Conservation (phyloP, 1,140 invertebrate species). For the Littorina saxatilis region DNA sequence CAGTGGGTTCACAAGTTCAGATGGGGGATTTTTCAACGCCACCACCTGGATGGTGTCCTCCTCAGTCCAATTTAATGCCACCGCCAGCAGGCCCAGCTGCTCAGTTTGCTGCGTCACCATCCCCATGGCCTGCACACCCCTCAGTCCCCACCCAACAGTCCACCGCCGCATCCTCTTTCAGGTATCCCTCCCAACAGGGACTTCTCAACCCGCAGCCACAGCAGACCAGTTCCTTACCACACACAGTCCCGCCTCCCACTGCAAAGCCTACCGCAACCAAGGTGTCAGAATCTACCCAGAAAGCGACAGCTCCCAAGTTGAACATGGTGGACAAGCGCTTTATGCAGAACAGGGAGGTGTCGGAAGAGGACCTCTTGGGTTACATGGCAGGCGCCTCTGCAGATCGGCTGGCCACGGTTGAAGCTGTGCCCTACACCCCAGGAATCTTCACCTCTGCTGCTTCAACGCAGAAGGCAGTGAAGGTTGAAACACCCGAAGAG, state of each 20-base stretch:
- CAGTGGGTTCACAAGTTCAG: too few relatives aligned
- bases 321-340: slow-evolving; percentile 39
- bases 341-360: slow-evolving; percentile 33
- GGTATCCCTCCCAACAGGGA: slow-evolving; percentile 32
- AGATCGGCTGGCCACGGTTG: background rate
- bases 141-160: background rate
- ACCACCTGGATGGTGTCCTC: background rate
- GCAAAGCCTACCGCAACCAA: background rate
- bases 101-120: background rate
- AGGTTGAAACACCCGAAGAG: too few relatives aligned
- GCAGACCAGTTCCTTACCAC: background rate
- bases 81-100: background rate
- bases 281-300: too few relatives aligned
- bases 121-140: background rate
- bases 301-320: slow-evolving; percentile 2
- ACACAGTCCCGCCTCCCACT: background rate
- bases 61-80: background rate
- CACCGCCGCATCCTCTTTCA: background rate
- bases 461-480: too few relatives aligned
- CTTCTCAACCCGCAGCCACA: background rate
- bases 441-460: slow-evolving; percentile 8
- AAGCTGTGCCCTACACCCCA: slow-evolving; percentile 21
- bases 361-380: slow-evolving; percentile 18
- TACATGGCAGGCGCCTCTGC: background rate
- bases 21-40: background rate